phyloP scores from a whole-genome alignment of 2,797 vertebrate genomes.

The Pseudochaenichthys georgianus region DNA sequence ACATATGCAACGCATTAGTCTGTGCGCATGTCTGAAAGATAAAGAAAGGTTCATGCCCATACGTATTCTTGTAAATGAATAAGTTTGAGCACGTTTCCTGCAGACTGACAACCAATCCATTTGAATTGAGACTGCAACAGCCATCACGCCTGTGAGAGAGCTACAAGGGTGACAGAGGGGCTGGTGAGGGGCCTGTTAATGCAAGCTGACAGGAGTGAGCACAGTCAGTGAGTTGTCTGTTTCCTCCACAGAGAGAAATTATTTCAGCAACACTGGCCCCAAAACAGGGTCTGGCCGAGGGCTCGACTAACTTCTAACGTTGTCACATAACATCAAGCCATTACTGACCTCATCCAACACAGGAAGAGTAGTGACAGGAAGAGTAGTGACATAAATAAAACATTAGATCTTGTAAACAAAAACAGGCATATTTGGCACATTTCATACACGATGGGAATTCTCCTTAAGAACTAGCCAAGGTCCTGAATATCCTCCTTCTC shows the following conservation, averaged over 20 bases:
- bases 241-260: constrained; percentile 73
- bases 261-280: constrained; percentile 65
- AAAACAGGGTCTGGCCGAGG: constrained; percentile 41
- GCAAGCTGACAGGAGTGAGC: constrained; percentile 82
- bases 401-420: constrained; percentile 13
- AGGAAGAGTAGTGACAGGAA: constrained; percentile 15
- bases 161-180: constrained; percentile 23
- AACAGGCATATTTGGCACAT: constrained; percentile 15
- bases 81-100: constrained; percentile 17
- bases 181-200: constrained; percentile 67
- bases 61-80: constrained; percentile 17
- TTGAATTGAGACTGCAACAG: constrained; percentile 35
- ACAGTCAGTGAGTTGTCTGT: constrained; percentile 81
- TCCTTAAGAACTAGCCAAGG: constrained; percentile 41
- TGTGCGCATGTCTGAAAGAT: not conserved
- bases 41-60: not conserved
- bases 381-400: not conserved
- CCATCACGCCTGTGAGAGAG: constrained; percentile 18
- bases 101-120: constrained; percentile 25
- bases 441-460: not conserved
- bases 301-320: constrained; percentile 33
- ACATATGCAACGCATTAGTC: constrained; percentile 13
- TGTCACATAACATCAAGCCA: constrained; percentile 46
- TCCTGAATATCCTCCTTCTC: constrained; percentile 37
- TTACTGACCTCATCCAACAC: constrained; percentile 26